Evolutionary conservation across 2,888 invertebrate species (phyloP), one percentile per base, ranked within the genome.

Genomic region (Apamea monoglypha): DNA sequence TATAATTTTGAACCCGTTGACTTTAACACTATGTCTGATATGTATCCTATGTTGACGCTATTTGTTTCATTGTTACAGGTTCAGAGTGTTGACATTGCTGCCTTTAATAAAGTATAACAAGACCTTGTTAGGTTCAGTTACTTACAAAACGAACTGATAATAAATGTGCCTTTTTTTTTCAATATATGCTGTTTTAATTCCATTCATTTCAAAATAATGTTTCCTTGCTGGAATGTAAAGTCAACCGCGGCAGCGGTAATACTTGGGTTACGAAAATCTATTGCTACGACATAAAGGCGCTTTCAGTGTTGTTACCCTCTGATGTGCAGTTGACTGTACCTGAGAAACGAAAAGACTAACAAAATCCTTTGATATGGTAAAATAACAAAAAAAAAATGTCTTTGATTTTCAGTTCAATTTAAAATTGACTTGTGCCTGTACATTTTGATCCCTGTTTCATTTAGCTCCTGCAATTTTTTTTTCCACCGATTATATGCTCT

Each of bases 81-180:
- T 71, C 99, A 99, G 97, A 99, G 99, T 93, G 98, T 99, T 74
- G 99, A 99, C 94, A 98, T 99, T 92, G 99, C 99, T 85, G 99
- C 99, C 85, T 99, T 99, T 96, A 99, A 99, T 96, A 99, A 99
- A 97, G 98, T 99, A 90, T 99, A 95, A 94, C 77, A 85, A 86
- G 44, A 81, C 61, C 44, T 76, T 50, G 25, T 32, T 67, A 71
- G 56, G 50, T 81, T 82, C 76, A 78, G 63, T 80, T 68, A 85
- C 68, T 70, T 75, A 73, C 64, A 85, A 85, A 84, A 83, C 63
- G 68, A 75, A 82, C 76, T 78, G 75, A 81, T 59, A 89, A 90
- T 89, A 89, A 90, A 89, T 81, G 90, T 90, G 89, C 88, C 90
- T 90, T 89, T 86, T 82, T 82, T 86, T 81, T 70, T 67, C 61